Percentiles rank a stretch among this genome's conserved stretches.
phyloP scores from a whole-genome alignment of 2,113 vertebrate genomes.

The Astatotilapia flaviijosephi region DNA sequence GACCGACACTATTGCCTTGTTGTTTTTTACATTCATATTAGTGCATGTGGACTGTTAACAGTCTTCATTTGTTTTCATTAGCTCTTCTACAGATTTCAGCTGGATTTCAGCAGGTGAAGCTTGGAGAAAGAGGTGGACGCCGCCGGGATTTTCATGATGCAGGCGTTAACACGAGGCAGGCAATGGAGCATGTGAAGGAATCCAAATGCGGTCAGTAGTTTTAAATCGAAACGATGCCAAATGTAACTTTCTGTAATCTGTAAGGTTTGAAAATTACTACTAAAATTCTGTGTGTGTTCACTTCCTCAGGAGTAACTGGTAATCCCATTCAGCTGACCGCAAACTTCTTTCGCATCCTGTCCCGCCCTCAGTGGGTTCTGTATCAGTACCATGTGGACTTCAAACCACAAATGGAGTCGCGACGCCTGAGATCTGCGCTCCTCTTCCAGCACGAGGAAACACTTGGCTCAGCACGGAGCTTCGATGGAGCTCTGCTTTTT shows the following conservation, averaged over 20 bases:
- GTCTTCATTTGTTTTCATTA: neutral
- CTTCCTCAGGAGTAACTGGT: slow-evolving; percentile 77
- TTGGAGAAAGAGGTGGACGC: slow-evolving; percentile 84
- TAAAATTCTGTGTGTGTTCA: neutral
- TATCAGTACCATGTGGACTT: slow-evolving; percentile 91
- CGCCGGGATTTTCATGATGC: slow-evolving; percentile 82
- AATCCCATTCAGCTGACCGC: slow-evolving; percentile 69
- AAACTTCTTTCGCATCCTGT: slow-evolving; percentile 83
- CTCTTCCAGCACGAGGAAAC: slow-evolving; percentile 82
- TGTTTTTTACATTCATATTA: neutral
- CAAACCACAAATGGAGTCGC: slow-evolving; percentile 85
- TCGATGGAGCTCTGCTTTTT: slow-evolving; percentile 85
- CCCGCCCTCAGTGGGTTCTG: slow-evolving; percentile 86
- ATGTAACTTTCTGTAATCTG: neutral
- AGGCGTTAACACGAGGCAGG: slow-evolving; percentile 81
- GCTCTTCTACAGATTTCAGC: slow-evolving; percentile 77
- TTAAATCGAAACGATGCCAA: too few species aligned
- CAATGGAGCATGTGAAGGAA: slow-evolving; percentile 84
- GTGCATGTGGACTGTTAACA: neutral
- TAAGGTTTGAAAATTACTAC: neutral
- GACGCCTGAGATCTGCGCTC: slow-evolving; percentile 79
- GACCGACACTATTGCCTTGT: neutral
- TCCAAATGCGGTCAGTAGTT: slow-evolving; percentile 79
- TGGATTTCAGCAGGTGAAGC: slow-evolving; percentile 83
- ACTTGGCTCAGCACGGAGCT: slow-evolving; percentile 80